These are phyloP conservation scores for Yponomeuta cagnagella DNA, from an alignment of 2,888 invertebrate species.

Conservation along the genomic window DNA sequence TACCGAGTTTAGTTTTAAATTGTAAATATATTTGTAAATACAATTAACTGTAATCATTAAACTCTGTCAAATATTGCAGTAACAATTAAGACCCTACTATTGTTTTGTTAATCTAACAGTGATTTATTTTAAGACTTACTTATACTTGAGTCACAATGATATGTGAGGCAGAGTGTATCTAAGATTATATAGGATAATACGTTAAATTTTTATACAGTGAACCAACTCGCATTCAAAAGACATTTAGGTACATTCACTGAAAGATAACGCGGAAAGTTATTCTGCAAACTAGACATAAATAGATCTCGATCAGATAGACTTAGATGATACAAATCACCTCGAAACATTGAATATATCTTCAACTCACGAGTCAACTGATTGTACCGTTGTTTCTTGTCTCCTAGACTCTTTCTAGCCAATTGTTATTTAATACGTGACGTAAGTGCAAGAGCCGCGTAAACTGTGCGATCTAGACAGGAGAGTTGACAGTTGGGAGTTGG, in stretches of 20 bases:
- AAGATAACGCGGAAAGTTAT: background rate
- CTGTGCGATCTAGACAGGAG: too few species aligned
- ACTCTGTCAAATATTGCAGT: conserved; percentile 25
- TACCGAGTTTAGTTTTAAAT: conserved; percentile 16
- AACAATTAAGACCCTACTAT: conserved; percentile 15
- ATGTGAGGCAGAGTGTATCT: conserved; percentile 2
- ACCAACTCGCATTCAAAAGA: background rate
- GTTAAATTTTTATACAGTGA: background rate
- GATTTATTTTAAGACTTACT: conserved; percentile 14
- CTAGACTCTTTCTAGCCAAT: too few species aligned
- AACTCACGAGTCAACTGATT: too few species aligned
- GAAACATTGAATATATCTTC: too few species aligned
- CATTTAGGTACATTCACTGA: background rate
- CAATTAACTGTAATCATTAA: conserved; percentile 19
- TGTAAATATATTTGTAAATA: conserved; percentile 46
- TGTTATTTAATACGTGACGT: too few species aligned
- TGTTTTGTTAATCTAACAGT: background rate
- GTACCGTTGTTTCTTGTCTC: too few species aligned
- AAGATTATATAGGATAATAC: background rate
- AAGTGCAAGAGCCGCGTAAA: too few species aligned
- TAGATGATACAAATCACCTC: too few species aligned
- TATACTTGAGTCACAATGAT: conserved; percentile 15
- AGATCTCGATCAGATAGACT: too few species aligned
- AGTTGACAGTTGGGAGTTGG: too few species aligned
- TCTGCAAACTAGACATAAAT: background rate